Base-by-base conservation (phyloP, 2,888 invertebrate species). In the Ochropleura plecta region DNA sequence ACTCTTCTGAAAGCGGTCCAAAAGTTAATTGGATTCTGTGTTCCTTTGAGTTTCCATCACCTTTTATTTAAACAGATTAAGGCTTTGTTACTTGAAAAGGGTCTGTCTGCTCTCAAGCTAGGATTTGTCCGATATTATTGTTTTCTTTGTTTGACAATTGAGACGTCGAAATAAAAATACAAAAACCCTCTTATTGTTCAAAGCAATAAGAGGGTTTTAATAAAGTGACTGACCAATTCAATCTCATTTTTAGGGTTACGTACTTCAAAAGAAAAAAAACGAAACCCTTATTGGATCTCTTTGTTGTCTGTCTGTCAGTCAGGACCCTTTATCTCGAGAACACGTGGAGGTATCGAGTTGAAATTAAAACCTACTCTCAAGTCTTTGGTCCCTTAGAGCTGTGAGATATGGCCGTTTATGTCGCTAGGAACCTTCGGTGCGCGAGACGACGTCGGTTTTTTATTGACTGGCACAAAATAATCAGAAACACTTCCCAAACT, bases 61-160 rank as follows among this genome's bases (percentile, higher is more conserved):
- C 12, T 8, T 65, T 66, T 66, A 66, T 66, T 64, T 53, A 20
- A 64, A 74, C 57, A 53, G 12, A 69, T 76, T 42, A 42, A 63
- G n/a, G 46, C 44, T 68, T 80, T 60, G 14, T 51, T 42, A 59
- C 59, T 81, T 76, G 81, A 65, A 12, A 59, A 65, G 53, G 59
- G 20, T 73, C 20, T 49, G n/a, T 62, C 12, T 44, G 8, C 20
- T 62, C 12, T 44, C 8, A 57, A 73, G 49, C 14, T 16, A 30
- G 2, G 16, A 55, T 74, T 59, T 51, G 49, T 42, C 20, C n/a
- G 20, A 51, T 55, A 62, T 49, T 30, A 62, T 49, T 46, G 10
- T 44, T 48, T 64, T 72, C 10, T 60, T 79, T 76, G 18, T 51
- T 49, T 48, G 16, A 18, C 48, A 46, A 59, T 30, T 46, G 7